Conservation (phyloP, 2,113 vertebrate genomes). For the Apteryx mantelli region DNA sequence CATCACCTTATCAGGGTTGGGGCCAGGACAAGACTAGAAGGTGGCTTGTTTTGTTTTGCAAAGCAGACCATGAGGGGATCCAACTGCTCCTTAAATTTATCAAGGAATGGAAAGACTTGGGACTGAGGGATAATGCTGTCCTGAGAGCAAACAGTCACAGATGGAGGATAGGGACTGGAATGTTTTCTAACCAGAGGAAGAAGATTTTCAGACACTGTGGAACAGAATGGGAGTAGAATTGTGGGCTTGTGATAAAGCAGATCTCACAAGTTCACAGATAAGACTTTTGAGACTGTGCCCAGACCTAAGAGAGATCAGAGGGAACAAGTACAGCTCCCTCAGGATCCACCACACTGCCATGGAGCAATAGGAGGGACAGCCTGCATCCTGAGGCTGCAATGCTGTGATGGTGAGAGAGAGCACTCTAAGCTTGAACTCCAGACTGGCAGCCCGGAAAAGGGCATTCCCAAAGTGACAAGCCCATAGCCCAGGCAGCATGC, state of each 20-base stretch:
- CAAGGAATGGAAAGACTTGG: neutral
- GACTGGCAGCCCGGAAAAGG: neutral
- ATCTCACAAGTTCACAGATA: neutral
- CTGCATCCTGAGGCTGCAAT: accelerated
- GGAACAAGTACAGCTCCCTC: neutral
- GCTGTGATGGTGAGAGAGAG: accelerated
- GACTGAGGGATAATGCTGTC: accelerated
- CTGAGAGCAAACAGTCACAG: neutral
- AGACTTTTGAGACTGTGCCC: neutral
- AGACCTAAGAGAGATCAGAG: neutral
- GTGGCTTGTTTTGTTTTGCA: neutral
- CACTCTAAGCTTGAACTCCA: neutral
- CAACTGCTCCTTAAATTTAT: neutral
- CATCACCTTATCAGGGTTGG: neutral
- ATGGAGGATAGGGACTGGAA: accelerated
- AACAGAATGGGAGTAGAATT: neutral
- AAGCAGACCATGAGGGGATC: neutral
- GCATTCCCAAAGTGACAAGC: neutral
- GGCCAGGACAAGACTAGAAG: neutral
- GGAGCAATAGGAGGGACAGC: neutral
- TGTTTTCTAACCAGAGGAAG: neutral
- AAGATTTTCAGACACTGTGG: accelerated
- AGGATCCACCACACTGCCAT: accelerated
- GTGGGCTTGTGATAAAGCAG: neutral
- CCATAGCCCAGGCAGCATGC: neutral